phyloP scores from a whole-genome alignment of 2,888 invertebrate species.

The Steromphala cineraria region DNA sequence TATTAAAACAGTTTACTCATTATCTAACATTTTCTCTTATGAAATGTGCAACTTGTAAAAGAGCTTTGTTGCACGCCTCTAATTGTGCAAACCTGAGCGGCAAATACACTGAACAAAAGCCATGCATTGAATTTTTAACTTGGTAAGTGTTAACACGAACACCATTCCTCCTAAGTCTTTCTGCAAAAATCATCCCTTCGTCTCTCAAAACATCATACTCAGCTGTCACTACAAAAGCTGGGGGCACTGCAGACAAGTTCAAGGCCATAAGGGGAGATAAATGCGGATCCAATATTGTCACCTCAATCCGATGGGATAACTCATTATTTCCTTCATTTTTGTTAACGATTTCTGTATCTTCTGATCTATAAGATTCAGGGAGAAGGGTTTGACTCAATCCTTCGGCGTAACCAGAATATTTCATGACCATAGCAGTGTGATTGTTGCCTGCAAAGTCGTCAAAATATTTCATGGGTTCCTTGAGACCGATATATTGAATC shows the following conservation, averaged over 20 bases:
- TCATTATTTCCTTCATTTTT: constrained; percentile 4
- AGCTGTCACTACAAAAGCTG: constrained; percentile 67
- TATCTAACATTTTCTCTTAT: no score
- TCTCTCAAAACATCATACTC: constrained; percentile 73
- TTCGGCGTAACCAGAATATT: constrained; percentile 22
- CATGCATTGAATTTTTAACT: background rate
- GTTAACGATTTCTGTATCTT: background rate
- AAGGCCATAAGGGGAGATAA: constrained; percentile 70
- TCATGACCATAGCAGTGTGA: constrained; percentile 29
- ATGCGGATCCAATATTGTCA: constrained; percentile 34
- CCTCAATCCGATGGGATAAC: constrained; percentile 12
- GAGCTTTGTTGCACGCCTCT: background rate
- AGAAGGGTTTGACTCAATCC: constrained; percentile 33
- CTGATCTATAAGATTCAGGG: constrained; percentile 54
- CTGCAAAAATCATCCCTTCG: constrained; percentile 69
- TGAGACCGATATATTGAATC: constrained; percentile 37
- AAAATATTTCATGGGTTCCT: background rate
- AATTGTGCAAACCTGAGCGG: background rate
- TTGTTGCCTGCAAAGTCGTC: constrained; percentile 28
- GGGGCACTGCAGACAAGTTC: constrained; percentile 58
- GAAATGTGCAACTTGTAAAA: background rate
- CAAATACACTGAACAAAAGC: background rate
- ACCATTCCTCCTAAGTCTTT: constrained; percentile 55
- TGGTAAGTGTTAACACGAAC: constrained; percentile 45
- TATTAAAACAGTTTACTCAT: no score